Evolutionary conservation across 2,113 vertebrate species (phyloP).

Genomic region (Passerina amoena): DNA sequence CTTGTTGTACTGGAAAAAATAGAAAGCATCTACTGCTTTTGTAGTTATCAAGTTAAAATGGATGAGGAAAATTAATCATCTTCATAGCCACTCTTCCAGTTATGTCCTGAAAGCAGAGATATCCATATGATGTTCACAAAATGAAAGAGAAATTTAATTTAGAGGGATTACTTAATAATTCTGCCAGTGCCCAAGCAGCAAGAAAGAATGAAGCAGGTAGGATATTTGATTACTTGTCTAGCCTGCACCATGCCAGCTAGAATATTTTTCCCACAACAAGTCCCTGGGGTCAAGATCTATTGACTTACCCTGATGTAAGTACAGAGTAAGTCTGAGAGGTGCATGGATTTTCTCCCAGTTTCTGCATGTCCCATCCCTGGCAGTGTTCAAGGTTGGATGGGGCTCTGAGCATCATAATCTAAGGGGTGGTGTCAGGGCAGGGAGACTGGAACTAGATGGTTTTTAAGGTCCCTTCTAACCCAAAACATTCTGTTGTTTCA

Average conservation of each 20-base stretch:
- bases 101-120: not conserved
- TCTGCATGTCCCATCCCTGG: not conserved
- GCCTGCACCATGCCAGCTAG: not conserved
- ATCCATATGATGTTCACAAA: not conserved
- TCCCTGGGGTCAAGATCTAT: not conserved
- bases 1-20: not conserved
- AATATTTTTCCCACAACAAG: not conserved
- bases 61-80: not conserved
- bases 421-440: not conserved
- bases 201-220: not conserved
- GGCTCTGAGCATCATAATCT: not conserved
- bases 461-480: not conserved
- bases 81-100: not conserved
- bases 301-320: not conserved
- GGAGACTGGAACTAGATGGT: not conserved
- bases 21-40: not conserved
- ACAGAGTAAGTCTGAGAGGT: not conserved
- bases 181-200: not conserved
- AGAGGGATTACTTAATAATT: constrained; percentile 7
- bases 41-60: not conserved
- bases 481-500: not conserved
- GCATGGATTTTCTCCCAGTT: not conserved
- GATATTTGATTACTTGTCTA: constrained; percentile 7
- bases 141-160: constrained; percentile 31
- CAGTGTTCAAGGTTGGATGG: not conserved